Conservation (phyloP, 2,797 vertebrate genomes). For the Podarcis siculus region DNA sequence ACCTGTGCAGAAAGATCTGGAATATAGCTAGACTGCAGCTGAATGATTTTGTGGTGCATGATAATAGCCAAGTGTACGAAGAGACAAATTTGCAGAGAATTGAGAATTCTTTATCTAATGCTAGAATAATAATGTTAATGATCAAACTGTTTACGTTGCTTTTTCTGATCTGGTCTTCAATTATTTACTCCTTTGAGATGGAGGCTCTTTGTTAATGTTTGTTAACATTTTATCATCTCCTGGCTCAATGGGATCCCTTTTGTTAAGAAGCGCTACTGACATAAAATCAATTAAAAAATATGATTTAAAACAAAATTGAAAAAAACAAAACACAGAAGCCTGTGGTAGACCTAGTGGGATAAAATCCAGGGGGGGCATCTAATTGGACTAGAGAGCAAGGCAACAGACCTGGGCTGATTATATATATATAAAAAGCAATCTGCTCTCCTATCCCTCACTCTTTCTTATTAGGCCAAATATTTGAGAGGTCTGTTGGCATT, state of each 20-base stretch:
- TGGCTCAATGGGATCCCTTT: background rate
- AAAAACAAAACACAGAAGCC: background rate
- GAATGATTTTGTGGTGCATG: background rate
- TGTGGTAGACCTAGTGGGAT: background rate
- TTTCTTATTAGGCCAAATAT: background rate
- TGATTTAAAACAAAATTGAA: conserved; percentile 9
- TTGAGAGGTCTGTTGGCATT: background rate
- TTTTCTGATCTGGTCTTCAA: conserved; percentile 25
- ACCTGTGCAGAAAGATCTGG: background rate
- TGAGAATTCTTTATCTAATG: conserved; percentile 8
- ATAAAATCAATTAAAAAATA: conserved; percentile 22
- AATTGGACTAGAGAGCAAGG: background rate
- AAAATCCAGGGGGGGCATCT: background rate
- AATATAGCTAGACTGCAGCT: background rate
- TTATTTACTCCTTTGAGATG: conserved; percentile 26
- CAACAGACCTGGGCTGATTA: background rate
- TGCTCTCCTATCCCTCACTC: too few species aligned
- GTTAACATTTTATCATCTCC: conserved; percentile 22
- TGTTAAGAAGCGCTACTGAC: background rate
- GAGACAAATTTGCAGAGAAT: conserved; percentile 4
- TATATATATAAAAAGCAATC: too few species aligned
- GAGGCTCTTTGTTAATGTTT: conserved; percentile 24
- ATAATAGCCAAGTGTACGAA: background rate
- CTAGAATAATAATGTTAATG: conserved; percentile 25
- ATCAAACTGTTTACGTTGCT: conserved; percentile 19